Conservation (phyloP, 1,140 invertebrate genomes). For the Cataglyphis hispanica region DNA sequence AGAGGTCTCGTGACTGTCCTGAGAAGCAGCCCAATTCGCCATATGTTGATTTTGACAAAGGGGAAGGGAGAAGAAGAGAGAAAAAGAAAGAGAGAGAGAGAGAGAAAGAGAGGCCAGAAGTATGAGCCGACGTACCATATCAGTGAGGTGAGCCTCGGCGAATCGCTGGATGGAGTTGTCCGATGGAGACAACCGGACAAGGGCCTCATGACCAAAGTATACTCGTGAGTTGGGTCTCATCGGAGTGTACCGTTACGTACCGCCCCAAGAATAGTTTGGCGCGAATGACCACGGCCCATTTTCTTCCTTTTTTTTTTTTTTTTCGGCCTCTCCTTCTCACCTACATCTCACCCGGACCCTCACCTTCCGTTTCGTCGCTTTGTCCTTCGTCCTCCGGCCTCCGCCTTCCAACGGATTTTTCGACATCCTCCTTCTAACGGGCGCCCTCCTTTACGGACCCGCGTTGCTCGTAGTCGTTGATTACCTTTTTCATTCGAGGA, state of each 20-base stretch:
- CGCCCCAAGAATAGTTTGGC: conserved; percentile 71
- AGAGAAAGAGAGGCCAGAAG: not conserved
- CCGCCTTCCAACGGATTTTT: conserved; percentile 57
- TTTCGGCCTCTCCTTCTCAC: conserved; percentile 55
- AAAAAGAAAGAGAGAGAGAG: not conserved
- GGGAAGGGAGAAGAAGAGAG: not conserved
- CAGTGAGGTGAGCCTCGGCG: conserved; percentile 31
- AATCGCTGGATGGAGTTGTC: conserved; percentile 53
- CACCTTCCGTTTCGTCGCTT: conserved; percentile 22
- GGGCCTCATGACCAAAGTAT: conserved; percentile 60
- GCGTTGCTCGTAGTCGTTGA: conserved; percentile 13
- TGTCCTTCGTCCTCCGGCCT: conserved; percentile 50
- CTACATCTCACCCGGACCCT: conserved; percentile 59
- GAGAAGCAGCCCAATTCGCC: conserved; percentile 52
- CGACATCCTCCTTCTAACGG: conserved; percentile 60
- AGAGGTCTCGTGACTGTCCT: conserved; percentile 60
- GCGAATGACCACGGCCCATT: conserved; percentile 69
- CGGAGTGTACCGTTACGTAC: conserved; percentile 69
- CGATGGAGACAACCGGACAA: conserved; percentile 36
- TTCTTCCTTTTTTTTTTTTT: conserved; percentile 57
- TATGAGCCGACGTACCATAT: conserved; percentile 42
- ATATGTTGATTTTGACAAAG: not conserved
- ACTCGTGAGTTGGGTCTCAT: conserved; percentile 45
- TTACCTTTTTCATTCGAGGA: conserved; percentile 61
- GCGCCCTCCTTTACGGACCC: conserved; percentile 38